Evolutionary conservation across 2,888 invertebrate genomes (phyloP).

Genomic region (Parascotia fuliginaria): DNA sequence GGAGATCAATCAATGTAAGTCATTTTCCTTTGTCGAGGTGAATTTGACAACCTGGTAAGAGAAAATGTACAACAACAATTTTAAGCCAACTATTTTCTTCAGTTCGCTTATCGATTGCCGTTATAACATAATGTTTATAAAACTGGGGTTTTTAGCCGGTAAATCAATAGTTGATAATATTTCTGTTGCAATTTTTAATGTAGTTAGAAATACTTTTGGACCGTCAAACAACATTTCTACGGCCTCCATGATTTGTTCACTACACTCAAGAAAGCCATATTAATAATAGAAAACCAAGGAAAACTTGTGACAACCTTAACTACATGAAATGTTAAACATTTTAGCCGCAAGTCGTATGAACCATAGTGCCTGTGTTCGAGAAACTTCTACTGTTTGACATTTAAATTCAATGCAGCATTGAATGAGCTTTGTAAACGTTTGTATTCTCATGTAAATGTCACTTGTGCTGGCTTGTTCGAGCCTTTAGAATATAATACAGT

Average conservation of each 20-base stretch:
- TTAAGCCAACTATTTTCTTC: too few species aligned
- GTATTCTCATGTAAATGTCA: constrained; percentile 25
- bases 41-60: too few species aligned
- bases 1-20: too few species aligned
- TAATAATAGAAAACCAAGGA: not conserved
- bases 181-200: too few species aligned
- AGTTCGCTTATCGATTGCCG: too few species aligned
- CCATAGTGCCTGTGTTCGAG: constrained; percentile 3
- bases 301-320: not conserved
- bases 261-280: not conserved
- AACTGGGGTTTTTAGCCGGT: too few species aligned
- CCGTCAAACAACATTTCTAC: not conserved
- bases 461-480: not conserved
- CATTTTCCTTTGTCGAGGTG: too few species aligned
- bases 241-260: not conserved
- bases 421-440: constrained; percentile 19
- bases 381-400: constrained; percentile 16
- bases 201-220: not conserved
- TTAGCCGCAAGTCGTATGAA: constrained; percentile 1
- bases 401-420: constrained; percentile 27
- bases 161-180: too few species aligned
- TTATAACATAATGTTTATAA: too few species aligned
- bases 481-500: not conserved
- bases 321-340: not conserved
- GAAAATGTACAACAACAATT: too few species aligned